Evolutionary conservation across 2,797 vertebrate genomes (phyloP), one percentile per base, ranked within the genome.

Genomic region (Pipistrellus kuhlii): DNA sequence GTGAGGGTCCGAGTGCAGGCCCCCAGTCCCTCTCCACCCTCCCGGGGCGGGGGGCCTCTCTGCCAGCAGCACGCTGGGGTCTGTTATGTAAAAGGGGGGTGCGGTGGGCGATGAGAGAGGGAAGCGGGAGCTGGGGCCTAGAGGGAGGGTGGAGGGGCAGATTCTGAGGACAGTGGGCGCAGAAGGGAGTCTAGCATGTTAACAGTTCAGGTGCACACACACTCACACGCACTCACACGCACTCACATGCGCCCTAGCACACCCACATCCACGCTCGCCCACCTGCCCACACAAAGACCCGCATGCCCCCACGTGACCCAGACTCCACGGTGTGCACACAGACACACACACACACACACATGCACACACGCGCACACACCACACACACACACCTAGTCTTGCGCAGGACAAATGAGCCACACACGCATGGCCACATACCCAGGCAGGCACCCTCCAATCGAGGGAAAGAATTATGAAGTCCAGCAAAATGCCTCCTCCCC

Each of bases 401-500:
- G 51, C 8, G 35, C n/a, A 38, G 0, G 20, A 78, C 75, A 62
- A 44, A 32, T 59, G 64, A 80, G 83, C 88, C 14, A 0, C 25
- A 64, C 25, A 18, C 69, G 46, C 51, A 30, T 1, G 59, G 94
- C 83, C 93, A 59, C 51, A 0, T 53, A 77, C 73, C 89, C 46
- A 8, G 38, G 89, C 25, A 59, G 90, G 80, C 90, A 92, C 77
- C 90, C 68, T 88, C 62, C 81, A 77, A 84, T 93, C 91, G 84
- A 66, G 89, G 91, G 88, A 89, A 96, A 94, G 95, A 96, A 94
- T 96, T 90, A 95, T 97, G 96, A 94, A 84, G 92, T 93, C 96
- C 94, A 90, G 91, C 85, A 90, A 95, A 96, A 97, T 81, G 95
- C 94, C 95, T 97, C 89, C 85, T 92, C 92, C 91, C 96, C 94